Evolutionary conservation across 1,140 invertebrate species (phyloP), one percentile per base, ranked within the genome.

Genomic region (Leptoteleia sp.): DNA sequence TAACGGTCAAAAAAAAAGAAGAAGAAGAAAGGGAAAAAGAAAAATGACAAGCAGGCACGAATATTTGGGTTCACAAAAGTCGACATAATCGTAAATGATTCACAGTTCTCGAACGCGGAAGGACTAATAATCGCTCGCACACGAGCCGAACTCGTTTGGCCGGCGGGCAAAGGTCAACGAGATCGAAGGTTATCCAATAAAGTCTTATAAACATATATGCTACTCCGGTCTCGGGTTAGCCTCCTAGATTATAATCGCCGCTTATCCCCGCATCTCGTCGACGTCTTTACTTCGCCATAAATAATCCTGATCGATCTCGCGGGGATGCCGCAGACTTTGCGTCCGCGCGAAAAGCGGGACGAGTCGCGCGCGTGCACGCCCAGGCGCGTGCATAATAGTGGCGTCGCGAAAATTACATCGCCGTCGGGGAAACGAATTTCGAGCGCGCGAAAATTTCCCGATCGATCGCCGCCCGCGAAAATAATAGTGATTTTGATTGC

Each of bases 141-240:
- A 68, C 64, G 64, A 64, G 47, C 73, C 73, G 48, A 57, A 64
- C 57, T 64, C 73, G 55, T 70, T 70, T 70, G 55, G 33, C 64
- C 73, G 45, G 62, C 33, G 38, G 45, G 48, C 64, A 70, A 68
- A 70, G 64, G 64, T 70, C 55, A 76, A 76, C 73, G 57, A 64
- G 64, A 76, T 54, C 64, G 73, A 68, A 76, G 73, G 64, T 70
- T 62, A 68, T 68, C 73, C 64, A 70, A 76, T 76, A 70, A 76
- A 64, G 42, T 68, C 57, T 62, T 70, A 61, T 37, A 76, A 76
- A 76, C 73, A 68, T 68, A 76, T 68, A 68, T 12, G 72, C 64
- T 76, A 76, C 72, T 76, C 35, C 38, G 48, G 62, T 52, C 72
- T 68, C 22, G 42, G 22, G 4, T 38, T 55, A 76, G 72, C 40